Conservation (phyloP, 2,113 vertebrate genomes). For the Ciconia maguari region DNA sequence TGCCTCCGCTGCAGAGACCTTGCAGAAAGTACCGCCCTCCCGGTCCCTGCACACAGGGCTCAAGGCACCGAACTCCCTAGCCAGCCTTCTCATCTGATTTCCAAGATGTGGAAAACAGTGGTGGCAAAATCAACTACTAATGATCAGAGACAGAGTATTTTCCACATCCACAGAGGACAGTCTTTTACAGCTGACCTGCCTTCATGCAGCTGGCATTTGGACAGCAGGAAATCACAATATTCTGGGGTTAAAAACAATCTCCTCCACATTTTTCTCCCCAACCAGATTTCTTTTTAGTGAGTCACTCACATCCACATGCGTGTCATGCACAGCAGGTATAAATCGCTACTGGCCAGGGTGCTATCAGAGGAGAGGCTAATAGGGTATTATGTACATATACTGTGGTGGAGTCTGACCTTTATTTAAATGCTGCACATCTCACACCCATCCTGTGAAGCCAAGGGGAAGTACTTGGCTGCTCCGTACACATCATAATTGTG, state of each 20-base stretch:
- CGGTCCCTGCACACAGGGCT: neutral
- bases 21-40: neutral
- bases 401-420: neutral
- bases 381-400: neutral
- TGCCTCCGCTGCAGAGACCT: neutral
- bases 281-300: neutral
- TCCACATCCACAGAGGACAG: neutral
- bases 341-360: neutral
- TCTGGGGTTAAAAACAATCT: neutral
- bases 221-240: neutral
- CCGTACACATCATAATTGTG: neutral
- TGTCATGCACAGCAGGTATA: neutral
- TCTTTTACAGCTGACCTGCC: neutral
- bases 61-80: neutral
- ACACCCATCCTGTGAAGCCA: neutral
- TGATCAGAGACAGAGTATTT: neutral
- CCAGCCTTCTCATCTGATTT: neutral
- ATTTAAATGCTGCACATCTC: neutral
- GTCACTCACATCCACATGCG: rapidly evolving
- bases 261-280: neutral
- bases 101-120: neutral
- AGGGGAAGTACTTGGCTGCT: neutral
- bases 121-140: neutral
- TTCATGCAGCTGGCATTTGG: neutral
- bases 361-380: neutral